Conservation (phyloP, 2,888 invertebrate genomes). For the Stenichneumon culpator region DNA sequence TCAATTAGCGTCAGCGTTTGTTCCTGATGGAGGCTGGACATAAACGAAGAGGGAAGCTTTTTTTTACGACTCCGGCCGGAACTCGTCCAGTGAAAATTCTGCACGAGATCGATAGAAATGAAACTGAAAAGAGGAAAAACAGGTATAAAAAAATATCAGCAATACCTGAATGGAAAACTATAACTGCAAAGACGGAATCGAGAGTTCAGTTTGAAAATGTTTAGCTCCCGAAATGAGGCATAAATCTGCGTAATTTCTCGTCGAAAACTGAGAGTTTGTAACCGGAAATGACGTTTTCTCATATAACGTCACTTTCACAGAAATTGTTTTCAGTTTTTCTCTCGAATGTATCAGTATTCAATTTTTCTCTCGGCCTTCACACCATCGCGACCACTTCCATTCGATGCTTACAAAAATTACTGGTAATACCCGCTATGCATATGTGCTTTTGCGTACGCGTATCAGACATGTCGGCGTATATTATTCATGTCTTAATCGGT, state of each 20-base stretch:
- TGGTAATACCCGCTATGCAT: background rate
- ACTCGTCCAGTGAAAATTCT: background rate
- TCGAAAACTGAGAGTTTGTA: no score
- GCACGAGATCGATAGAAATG: background rate
- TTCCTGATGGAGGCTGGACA: background rate
- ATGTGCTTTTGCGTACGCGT: background rate
- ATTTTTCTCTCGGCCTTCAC: no score
- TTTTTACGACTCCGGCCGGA: background rate
- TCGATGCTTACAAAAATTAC: constrained; percentile 16
- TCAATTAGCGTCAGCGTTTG: constrained; percentile 16
- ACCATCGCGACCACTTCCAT: constrained; percentile 6
- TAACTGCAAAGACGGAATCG: background rate
- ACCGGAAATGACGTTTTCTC: no score
- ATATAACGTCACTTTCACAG: no score
- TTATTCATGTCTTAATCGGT: no score
- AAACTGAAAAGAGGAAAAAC: background rate
- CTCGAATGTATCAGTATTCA: no score
- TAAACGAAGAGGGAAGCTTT: constrained; percentile 27
- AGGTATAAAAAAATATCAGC: background rate
- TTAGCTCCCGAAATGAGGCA: background rate
- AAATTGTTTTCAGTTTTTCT: no score
- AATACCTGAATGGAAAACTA: background rate
- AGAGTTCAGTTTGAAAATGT: background rate
- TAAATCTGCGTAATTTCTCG: background rate
- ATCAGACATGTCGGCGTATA: background rate